A percentile compares a stretch with the other conserved stretches of the same genome.
phyloP scores from a whole-genome alignment of 2,888 invertebrate genomes.

The Callinectes sapidus region DNA sequence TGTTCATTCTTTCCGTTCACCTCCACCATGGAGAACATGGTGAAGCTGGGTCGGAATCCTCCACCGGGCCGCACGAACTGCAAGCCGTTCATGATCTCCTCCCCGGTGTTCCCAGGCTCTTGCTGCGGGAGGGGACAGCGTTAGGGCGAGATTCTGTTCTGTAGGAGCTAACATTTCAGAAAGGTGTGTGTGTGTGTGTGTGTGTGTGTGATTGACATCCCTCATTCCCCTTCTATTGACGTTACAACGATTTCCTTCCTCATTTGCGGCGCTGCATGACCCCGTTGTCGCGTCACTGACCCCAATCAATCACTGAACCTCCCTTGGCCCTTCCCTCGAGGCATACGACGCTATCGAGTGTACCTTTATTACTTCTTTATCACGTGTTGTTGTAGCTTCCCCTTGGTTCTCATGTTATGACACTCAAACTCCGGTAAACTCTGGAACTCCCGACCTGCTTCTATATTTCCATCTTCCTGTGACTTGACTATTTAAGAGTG shows the following conservation, averaged over 20 bases:
- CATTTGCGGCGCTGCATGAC: not conserved
- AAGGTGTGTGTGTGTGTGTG: not conserved
- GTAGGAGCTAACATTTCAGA: not conserved
- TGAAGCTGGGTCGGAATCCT: slow-evolving; percentile 77
- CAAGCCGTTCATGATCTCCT: slow-evolving; percentile 77
- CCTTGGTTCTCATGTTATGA: not conserved
- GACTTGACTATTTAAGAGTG: no score
- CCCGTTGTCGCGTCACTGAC: no score
- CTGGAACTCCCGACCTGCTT: no score
- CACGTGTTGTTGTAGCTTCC: no score
- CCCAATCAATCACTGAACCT: not conserved
- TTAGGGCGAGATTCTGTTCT: not conserved
- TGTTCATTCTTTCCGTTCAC: slow-evolving; percentile 77
- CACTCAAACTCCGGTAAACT: not conserved
- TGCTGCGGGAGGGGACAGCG: slow-evolving; percentile 74
- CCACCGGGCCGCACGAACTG: slow-evolving; percentile 77
- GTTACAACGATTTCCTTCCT: not conserved
- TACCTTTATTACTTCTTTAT: not conserved
- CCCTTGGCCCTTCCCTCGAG: not conserved
- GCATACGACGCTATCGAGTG: not conserved
- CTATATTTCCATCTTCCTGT: no score
- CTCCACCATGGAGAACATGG: slow-evolving; percentile 76
- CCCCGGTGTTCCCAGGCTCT: slow-evolving; percentile 77
- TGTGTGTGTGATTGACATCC: not conserved
- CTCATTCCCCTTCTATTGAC: not conserved